Conservation (phyloP, 2,113 vertebrate genomes). For the Strix uralensis region DNA sequence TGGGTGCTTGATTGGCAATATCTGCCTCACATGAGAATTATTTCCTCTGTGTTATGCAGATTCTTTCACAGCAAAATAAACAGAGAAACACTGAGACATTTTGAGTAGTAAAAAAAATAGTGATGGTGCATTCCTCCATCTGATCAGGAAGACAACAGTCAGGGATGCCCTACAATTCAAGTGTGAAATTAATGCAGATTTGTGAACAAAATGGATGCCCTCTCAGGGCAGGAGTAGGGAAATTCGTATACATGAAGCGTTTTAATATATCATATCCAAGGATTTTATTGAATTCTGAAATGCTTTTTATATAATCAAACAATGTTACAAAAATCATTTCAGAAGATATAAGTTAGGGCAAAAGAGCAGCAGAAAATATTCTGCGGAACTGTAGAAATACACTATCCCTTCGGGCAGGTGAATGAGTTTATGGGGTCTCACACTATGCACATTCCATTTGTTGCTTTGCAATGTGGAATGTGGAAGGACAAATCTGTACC, state of each 20-base stretch:
- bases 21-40: not conserved
- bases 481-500: not conserved
- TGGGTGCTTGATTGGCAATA: not conserved
- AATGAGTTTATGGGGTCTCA: not conserved
- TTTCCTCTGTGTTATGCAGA: not conserved
- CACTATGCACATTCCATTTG: not conserved
- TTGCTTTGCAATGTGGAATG: not conserved
- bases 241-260: not conserved
- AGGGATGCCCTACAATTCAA: not conserved
- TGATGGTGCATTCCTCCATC: not conserved
- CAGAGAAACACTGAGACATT: not conserved
- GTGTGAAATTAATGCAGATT: not conserved
- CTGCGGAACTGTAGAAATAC: not conserved
- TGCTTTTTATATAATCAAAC: not conserved
- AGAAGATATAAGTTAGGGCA: not conserved
- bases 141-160: not conserved
- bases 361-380: not conserved
- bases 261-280: not conserved
- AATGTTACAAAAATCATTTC: not conserved
- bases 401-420: not conserved
- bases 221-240: not conserved
- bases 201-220: not conserved
- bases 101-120: not conserved
- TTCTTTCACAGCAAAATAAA: not conserved
- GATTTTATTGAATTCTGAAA: not conserved